Evolutionary conservation across 30 jellyfish, hydroid and myxozoan species (phyloP).

Genomic region (Catostylus mosaicus): DNA sequence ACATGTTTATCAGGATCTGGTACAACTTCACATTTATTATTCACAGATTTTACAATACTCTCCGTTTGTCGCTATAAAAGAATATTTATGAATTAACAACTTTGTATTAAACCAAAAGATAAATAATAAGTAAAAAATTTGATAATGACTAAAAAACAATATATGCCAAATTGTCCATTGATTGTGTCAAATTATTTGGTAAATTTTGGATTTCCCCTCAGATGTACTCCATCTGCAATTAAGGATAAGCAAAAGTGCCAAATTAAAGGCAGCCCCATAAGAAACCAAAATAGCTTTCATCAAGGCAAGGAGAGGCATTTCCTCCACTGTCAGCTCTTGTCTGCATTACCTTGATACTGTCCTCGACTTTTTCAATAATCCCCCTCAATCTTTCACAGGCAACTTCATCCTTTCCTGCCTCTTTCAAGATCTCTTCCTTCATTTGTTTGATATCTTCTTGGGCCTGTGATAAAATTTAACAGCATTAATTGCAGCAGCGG

Average conservation of each 20-base stretch:
- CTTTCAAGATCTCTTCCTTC: conserved; percentile 64
- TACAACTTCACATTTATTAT: conserved; percentile 30
- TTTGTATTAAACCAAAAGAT: too few relatives aligned
- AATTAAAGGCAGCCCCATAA: too few relatives aligned
- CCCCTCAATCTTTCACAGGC: conserved; percentile 46
- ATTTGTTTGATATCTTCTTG: conserved; percentile 69
- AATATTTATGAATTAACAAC: too few relatives aligned
- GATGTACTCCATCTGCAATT: too few relatives aligned
- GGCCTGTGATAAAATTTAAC: conserved; percentile 8
- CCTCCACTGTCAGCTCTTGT: neutral
- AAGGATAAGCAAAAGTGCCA: too few relatives aligned
- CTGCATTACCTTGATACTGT: conserved; percentile 47
- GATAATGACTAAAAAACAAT: too few relatives aligned
- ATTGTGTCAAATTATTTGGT: too few relatives aligned
- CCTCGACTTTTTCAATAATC: conserved; percentile 66
- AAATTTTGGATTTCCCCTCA: too few relatives aligned
- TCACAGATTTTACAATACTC: conserved; percentile 59
- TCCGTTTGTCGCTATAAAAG: conserved; percentile 59
- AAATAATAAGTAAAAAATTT: too few relatives aligned
- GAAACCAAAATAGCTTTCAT: neutral
- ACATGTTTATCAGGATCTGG: neutral
- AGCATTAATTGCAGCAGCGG: neutral
- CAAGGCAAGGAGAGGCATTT: neutral
- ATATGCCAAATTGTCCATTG: too few relatives aligned
- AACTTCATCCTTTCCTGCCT: conserved; percentile 35